phyloP scores from a whole-genome alignment of 2,888 invertebrate genomes.

The Fabriciana adippe region DNA sequence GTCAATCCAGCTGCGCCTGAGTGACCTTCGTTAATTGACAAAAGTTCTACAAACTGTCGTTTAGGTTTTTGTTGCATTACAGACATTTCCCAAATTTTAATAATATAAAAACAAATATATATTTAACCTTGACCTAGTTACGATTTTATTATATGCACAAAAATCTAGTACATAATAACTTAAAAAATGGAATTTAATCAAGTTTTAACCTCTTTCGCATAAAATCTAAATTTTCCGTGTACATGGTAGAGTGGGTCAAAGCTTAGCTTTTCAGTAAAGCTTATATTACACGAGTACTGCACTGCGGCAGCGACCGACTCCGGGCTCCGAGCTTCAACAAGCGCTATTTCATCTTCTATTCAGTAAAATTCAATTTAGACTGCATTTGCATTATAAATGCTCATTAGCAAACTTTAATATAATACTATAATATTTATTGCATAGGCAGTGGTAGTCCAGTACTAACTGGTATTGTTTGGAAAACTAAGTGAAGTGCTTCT shows the following conservation, averaged over 20 bases:
- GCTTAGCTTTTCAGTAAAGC: conserved; percentile 10
- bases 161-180: background rate
- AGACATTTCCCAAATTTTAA: too few species aligned
- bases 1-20: too few species aligned
- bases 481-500: too few species aligned
- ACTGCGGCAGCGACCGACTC: conserved; percentile 1
- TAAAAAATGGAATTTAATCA: background rate
- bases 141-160: background rate
- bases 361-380: conserved; percentile 1
- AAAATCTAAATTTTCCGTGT: conserved; percentile 1
- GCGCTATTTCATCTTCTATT: conserved; percentile 1
- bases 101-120: background rate
- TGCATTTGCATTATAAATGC: conserved; percentile 3
- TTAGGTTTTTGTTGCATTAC: too few species aligned
- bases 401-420: background rate
- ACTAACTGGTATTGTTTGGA: too few species aligned
- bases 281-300: conserved; percentile 12
- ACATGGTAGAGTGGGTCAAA: conserved; percentile 7
- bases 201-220: background rate
- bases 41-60: too few species aligned
- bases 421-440: background rate
- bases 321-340: background rate
- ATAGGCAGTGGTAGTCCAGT: background rate
- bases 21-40: too few species aligned
- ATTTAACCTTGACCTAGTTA: too few species aligned